phyloP scores from a whole-genome alignment of 2,888 invertebrate species.

The Conops quadrifasciatus region DNA sequence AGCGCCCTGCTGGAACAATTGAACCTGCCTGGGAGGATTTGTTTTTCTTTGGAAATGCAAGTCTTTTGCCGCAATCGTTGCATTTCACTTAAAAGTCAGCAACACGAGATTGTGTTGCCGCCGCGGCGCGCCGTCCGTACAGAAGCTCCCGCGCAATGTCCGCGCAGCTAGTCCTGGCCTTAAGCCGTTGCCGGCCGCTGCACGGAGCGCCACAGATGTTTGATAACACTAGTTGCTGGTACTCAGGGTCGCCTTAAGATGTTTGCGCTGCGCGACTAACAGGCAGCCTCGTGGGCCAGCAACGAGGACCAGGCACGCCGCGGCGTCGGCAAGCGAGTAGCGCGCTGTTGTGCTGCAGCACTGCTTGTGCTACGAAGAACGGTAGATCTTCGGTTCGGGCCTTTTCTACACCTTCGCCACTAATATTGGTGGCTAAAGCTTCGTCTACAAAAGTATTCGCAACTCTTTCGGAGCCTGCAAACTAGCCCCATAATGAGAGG shows the following conservation, averaged over 20 bases:
- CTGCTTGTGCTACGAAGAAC: background rate
- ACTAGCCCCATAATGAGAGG: conserved; percentile 19
- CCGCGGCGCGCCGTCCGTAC: too few relatives aligned
- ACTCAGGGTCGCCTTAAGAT: background rate
- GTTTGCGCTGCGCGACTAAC: background rate
- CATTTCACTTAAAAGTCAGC: background rate
- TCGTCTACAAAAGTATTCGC: conserved; percentile 27
- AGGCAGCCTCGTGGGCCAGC: background rate
- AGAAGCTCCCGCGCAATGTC: background rate
- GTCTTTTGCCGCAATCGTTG: conserved; percentile 1
- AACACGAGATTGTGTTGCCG: background rate
- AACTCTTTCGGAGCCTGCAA: too few relatives aligned
- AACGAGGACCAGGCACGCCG: background rate
- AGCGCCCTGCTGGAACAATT: conserved; percentile 15
- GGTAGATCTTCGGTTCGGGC: background rate
- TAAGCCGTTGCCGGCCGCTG: background rate
- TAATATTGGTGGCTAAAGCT: conserved; percentile 36
- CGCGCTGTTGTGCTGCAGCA: background rate
- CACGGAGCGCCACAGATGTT: conserved; percentile 32
- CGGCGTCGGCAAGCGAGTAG: background rate
- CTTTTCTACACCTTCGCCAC: background rate
- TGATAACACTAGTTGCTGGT: conserved; percentile 29
- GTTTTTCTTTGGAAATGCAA: background rate
- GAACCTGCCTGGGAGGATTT: background rate
- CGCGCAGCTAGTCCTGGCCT: background rate